Evolutionary conservation across 2,113 vertebrate genomes (phyloP), one percentile per base, ranked within the genome.

Genomic region (Anarrhichthys ocellatus): DNA sequence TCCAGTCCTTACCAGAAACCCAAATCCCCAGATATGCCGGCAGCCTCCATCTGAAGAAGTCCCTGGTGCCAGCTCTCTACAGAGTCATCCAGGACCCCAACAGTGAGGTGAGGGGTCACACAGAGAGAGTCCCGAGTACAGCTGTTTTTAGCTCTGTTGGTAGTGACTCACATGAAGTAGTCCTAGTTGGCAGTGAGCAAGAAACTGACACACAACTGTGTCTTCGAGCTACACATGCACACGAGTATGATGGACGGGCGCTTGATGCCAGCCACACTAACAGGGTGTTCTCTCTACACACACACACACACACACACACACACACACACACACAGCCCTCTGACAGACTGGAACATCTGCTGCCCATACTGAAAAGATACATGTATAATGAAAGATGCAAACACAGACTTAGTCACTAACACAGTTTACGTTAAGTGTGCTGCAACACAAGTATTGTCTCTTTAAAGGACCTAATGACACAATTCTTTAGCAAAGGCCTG

Each of bases 11-110:
- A 95, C 97, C 97, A 95, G 97, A 98, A 94, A 96, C 96, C 85
- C 97, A 97, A 86, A 96, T 99, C 87, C 94, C 96, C 89, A 97
- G 76, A 93, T 99, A 99, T 87, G 97, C 97, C 84, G 96, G 96
- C 94, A 97, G 96, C 59, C 95, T 99, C 88, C 97, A 99, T 81
- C 95, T 96, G 81, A 99, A 99, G 93, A 98, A 97, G 92, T 1
- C 95, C 62, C 93, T 99, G 93, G 97, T 99, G 77, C 96, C 97
- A 50, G 97, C 98, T 10, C 96, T 99, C 82, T 99, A 99, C 94
- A 96, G 96, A 91, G 96, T 99, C 86, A 99, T 99, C 93, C 97
- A 99, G 85, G 97, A 99, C 84, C 96, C 96, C 70, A 95, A 96
- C 94, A 99, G 97, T 83, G 98, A 99, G 98, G 98, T 99, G 93